Percentiles rank a stretch among this genome's conserved stretches.
Conservation (phyloP, 2,113 vertebrate species). For the Struthidea cinerea region DNA sequence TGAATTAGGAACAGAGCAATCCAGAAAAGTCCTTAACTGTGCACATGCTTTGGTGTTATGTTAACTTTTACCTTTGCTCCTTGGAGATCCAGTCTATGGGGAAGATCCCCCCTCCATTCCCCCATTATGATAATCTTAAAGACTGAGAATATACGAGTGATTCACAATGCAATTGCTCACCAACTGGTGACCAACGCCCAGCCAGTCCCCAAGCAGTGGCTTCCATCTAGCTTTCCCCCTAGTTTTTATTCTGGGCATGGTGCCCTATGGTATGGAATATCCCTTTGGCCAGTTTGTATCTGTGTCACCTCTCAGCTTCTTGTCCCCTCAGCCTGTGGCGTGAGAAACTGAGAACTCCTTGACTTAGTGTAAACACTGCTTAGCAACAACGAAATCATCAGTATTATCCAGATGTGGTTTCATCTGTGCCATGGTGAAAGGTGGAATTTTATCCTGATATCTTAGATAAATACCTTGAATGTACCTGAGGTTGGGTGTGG, state of each 20-base stretch:
- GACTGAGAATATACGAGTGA: too few species aligned
- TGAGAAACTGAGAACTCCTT: neutral
- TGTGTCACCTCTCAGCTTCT: neutral
- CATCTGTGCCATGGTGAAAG: neutral
- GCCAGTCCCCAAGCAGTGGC: neutral
- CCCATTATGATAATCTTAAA: neutral
- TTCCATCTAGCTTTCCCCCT: neutral
- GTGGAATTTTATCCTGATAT: neutral
- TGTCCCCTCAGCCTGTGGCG: neutral
- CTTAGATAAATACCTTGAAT: neutral
- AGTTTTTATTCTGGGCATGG: neutral
- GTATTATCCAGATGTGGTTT: neutral
- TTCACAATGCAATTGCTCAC: neutral
- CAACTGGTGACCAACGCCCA: too few species aligned
- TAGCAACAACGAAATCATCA: neutral
- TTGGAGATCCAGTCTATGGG: neutral
- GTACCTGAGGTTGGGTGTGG: neutral
- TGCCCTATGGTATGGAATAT: neutral
- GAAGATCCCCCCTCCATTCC: neutral
- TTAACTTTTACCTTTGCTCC: neutral
- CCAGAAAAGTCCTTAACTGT: neutral
- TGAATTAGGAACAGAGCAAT: neutral
- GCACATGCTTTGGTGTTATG: neutral
- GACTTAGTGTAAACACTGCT: neutral
- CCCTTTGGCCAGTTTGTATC: neutral